Evolutionary conservation across 2,113 vertebrate genomes (phyloP).

Genomic region (Ciconia maguari): DNA sequence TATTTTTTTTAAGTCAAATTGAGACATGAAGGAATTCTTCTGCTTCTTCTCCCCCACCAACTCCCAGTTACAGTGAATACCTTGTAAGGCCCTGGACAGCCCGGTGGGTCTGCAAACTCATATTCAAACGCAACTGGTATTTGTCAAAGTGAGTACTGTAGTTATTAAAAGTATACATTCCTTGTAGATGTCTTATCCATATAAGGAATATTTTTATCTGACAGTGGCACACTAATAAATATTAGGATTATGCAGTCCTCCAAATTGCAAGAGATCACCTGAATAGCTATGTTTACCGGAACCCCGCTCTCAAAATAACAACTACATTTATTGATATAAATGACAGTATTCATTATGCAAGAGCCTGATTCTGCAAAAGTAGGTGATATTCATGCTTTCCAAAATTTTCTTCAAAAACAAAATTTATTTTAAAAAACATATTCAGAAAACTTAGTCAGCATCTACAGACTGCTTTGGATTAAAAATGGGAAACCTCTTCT

Average conservation of each 20-base stretch:
- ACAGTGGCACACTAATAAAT: slow-evolving; percentile 4
- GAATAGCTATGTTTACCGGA: background rate
- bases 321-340: background rate
- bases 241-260: background rate
- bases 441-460: background rate
- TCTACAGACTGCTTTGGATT: background rate
- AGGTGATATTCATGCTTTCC: background rate
- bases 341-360: background rate
- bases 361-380: background rate
- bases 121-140: background rate
- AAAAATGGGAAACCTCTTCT: background rate
- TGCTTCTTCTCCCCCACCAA: background rate
- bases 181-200: background rate
- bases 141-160: background rate
- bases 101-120: background rate
- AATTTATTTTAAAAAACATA: background rate
- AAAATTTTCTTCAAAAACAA: background rate
- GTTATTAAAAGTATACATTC: background rate
- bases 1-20: background rate
- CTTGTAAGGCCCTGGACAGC: background rate
- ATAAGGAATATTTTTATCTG: slow-evolving; percentile 2
- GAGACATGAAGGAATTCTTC: background rate
- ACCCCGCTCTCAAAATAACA: background rate
- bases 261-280: background rate
- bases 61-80: background rate